Evolutionary conservation across 2,888 invertebrate genomes (phyloP).

Genomic region (Drosophila rellima): DNA sequence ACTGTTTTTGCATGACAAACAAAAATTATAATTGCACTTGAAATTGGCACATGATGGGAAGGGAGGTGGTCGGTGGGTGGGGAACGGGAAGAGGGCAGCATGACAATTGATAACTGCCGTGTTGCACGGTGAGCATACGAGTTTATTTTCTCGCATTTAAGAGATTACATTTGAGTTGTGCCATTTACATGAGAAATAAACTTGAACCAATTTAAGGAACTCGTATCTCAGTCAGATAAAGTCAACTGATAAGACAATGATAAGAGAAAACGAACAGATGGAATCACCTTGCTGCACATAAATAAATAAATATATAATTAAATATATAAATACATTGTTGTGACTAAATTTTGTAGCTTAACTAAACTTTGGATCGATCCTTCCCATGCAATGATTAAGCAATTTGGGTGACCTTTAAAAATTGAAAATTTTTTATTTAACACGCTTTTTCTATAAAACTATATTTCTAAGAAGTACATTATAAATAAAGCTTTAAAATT

Average conservation of each 20-base stretch:
- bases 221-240: background rate
- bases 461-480: no score
- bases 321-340: no score
- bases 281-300: background rate
- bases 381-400: no score
- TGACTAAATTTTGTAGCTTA: no score
- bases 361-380: no score
- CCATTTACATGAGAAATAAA: conserved; percentile 29
- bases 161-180: conserved; percentile 40
- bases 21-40: conserved; percentile 80
- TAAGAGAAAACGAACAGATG: background rate
- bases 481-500: no score
- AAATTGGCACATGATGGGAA: conserved; percentile 63
- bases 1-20: conserved; percentile 71
- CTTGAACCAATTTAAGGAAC: conserved; percentile 44
- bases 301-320: no score
- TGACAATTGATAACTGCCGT: conserved; percentile 56
- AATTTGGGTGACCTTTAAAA: no score
- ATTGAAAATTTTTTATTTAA: no score
- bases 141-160: conserved; percentile 27
- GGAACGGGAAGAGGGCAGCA: conserved; percentile 1
- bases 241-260: background rate
- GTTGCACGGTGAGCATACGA: conserved; percentile 1
- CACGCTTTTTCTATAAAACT: no score
- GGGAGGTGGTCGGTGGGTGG: background rate